Evolutionary conservation across 2,888 invertebrate genomes (phyloP).

Genomic region (Leistus spinibarbis): DNA sequence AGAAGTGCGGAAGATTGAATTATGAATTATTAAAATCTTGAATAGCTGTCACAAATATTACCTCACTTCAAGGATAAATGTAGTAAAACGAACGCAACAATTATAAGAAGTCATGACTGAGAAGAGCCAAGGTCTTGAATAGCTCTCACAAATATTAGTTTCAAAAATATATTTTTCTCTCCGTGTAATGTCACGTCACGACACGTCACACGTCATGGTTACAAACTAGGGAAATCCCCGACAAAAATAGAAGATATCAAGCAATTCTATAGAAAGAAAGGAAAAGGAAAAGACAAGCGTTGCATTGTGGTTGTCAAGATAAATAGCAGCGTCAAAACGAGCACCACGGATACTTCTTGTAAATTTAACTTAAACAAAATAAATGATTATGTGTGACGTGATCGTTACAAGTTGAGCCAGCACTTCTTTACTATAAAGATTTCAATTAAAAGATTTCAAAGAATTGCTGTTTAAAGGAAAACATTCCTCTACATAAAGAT

Average conservation of each 20-base stretch:
- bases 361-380: neutral
- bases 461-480: neutral
- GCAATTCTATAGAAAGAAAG: neutral
- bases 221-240: neutral
- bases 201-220: neutral
- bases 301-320: neutral
- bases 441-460: neutral
- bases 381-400: neutral
- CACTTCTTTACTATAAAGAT: neutral
- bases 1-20: no score
- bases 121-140: neutral
- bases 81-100: no score
- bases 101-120: no score
- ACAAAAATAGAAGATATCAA: neutral
- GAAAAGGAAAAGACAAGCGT: neutral
- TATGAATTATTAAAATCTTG: neutral
- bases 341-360: neutral
- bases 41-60: neutral
- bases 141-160: neutral
- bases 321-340: neutral
- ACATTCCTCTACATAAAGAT: neutral
- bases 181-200: neutral
- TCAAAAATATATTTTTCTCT: neutral
- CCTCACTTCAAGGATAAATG: no score
- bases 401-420: neutral